Base-by-base conservation (phyloP, 2,797 vertebrate species). In the Sphenodon punctatus region DNA sequence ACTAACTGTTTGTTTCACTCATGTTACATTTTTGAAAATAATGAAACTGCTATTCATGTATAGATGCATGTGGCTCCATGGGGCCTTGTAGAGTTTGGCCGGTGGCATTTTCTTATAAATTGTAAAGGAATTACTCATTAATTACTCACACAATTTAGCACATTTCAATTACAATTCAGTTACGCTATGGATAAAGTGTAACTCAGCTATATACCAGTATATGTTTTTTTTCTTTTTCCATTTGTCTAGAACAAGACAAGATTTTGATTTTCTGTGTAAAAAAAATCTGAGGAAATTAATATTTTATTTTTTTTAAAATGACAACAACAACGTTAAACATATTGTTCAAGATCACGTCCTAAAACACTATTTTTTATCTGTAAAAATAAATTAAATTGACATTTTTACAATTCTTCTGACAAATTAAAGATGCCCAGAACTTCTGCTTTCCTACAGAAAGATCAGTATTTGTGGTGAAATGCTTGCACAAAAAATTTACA, bases 1-100 rank as follows among this genome's bases (percentile, higher is more conserved):
- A 87, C 92, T 91, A 84, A 55, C 92, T 64, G 87, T 95, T 97
- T 95, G 93, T 91, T 94, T 85, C 83, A 45, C 63, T 90, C 51
- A 2, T 49, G 84, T 87, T 94, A 86, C 77, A 13, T 91, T 95
- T 97, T 92, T 80, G 58, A 88, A 82, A 51, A 61, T 91, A 94
- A 87, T 73, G 63, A 85, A 94, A 93, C 75, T 16, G 51, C 42
- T 90, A 39, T 59, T 94, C 64, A n/a, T 22, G 15, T 61, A 69
- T 7, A 36, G 81, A 84, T 75, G 81, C 86, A 60, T 92, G 89
- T 68, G 80, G 72, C 86, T 95, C 85, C 75, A 76, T 68, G 76
- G 78, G 72, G 84, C 68, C 67, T 84, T 13, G 15, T 25, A 1
- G 66, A 76, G 75, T 80, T 78, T 78, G 79, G 78, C 80, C 76